Conservation (phyloP, 2,888 invertebrate species). For the Elysia crispata region DNA sequence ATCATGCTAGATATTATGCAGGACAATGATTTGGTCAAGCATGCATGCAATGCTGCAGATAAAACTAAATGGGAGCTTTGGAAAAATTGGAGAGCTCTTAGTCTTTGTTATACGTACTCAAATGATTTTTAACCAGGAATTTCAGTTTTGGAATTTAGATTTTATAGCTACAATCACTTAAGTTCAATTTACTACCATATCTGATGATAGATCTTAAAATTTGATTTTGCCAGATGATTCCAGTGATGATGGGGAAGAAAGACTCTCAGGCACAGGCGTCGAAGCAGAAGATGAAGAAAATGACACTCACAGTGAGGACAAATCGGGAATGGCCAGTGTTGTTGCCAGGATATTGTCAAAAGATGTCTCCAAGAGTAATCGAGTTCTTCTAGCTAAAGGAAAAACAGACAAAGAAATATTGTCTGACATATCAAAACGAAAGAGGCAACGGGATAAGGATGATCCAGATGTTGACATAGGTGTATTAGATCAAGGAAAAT, state of each 20-base stretch:
- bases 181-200: too few species aligned
- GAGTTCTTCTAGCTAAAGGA: conserved; percentile 44
- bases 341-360: conserved; percentile 47
- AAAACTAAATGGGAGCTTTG: too few species aligned
- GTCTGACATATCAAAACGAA: conserved; percentile 42
- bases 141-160: too few species aligned
- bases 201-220: too few species aligned
- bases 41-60: too few species aligned
- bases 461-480: background rate
- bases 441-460: conserved; percentile 35
- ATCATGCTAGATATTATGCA: too few species aligned
- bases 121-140: too few species aligned
- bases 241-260: background rate
- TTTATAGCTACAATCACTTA: too few species aligned
- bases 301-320: background rate
- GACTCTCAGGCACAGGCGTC: background rate
- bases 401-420: conserved; percentile 44
- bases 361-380: conserved; percentile 41
- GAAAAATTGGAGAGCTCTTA: too few species aligned
- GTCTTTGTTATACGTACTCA: too few species aligned
- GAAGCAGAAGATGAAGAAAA: conserved; percentile 7
- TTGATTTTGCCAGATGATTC: background rate
- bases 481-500: background rate
- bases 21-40: too few species aligned
- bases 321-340: conserved; percentile 45